Base-by-base conservation (phyloP, 1,140 invertebrate genomes). In the Lucilia cuprina region DNA sequence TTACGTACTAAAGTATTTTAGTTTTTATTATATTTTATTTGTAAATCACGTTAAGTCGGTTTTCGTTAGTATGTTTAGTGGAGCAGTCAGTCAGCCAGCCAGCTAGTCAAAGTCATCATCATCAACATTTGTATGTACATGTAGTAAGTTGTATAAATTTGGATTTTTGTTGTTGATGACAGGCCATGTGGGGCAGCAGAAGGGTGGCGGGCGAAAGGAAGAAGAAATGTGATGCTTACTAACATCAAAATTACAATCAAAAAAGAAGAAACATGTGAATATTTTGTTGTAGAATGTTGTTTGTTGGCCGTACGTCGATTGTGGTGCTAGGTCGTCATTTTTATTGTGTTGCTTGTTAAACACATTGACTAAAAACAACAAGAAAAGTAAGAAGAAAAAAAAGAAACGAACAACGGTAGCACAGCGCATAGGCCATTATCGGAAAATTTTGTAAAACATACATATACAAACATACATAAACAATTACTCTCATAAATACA, bases 341-440 rank as follows among this genome's bases (percentile, higher is more conserved):
- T 70, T 60, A 60, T 70, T 70, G 65, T 70, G 9, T 70, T 70
- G 65, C 65, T 21, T 21, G 2, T 10, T 70, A n/a, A 21, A 21
- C 21, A 10, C 65, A 70, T 25, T 70, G 65, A 70, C 10, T 21
- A 70, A 70, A 70, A 70, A 25, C 19, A 55, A 55, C 7, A 55
- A 55, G 12, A 21, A 19, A 25, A 21, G 25, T 30, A 60, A 60
- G 14, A 60, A n/a, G 13, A 14, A 60, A 17, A n/a, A n/a, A 17
- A 70, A 10, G 65, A 21, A 70, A 70, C 65, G n/a, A 70, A 60
- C 50, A 60, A 70, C n/a, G 19, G 65, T 70, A 70, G 65, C 65
- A 70, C 19, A 70, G 65, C 65, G 65, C 65, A 70, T 70, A 70
- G 65, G 65, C 65, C 65, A 70, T 70, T 70, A 70, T 70, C 65